Conservation (phyloP, 2,888 invertebrate species). For the Smittia sp. region DNA sequence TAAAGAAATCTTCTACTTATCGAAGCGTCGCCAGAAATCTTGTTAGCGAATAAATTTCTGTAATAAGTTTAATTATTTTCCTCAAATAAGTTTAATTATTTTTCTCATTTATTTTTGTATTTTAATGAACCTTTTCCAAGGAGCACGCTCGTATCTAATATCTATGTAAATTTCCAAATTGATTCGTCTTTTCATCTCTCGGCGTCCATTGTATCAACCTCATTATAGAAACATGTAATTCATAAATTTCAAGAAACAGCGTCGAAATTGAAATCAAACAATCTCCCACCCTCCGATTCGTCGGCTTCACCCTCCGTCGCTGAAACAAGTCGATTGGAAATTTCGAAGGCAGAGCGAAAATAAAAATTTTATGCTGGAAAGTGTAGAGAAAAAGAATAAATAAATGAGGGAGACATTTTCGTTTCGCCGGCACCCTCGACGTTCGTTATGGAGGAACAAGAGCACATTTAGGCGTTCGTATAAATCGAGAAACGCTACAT, state of each 20-base stretch:
- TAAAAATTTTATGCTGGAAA: conserved; percentile 15
- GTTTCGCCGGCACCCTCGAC: conserved; percentile 7
- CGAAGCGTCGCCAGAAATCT: too few relatives aligned
- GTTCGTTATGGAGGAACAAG: not conserved
- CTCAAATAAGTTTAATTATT: not conserved
- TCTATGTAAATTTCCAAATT: conserved; percentile 14
- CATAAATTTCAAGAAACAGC: conserved; percentile 14
- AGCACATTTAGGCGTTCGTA: not conserved
- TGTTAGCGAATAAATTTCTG: too few relatives aligned
- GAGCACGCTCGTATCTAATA: conserved; percentile 11
- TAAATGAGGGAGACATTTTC: conserved; percentile 27
- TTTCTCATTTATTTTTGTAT: not conserved
- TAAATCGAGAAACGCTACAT: conserved; percentile 20
- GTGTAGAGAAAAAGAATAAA: conserved; percentile 10
- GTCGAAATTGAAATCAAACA: conserved; percentile 27
- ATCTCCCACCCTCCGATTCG: conserved; percentile 11
- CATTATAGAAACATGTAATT: conserved; percentile 27
- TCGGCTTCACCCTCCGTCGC: not conserved
- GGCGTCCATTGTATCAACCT: conserved; percentile 26
- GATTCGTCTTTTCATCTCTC: conserved; percentile 18
- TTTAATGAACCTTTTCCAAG: conserved; percentile 3
- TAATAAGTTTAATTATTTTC: not conserved
- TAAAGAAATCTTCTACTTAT: too few relatives aligned
- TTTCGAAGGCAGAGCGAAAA: conserved; percentile 16
- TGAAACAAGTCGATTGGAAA: conserved; percentile 16